These are phyloP conservation scores for Mus caroli DNA, from an alignment of 2,797 vertebrate genomes.

Conservation along the genomic window DNA sequence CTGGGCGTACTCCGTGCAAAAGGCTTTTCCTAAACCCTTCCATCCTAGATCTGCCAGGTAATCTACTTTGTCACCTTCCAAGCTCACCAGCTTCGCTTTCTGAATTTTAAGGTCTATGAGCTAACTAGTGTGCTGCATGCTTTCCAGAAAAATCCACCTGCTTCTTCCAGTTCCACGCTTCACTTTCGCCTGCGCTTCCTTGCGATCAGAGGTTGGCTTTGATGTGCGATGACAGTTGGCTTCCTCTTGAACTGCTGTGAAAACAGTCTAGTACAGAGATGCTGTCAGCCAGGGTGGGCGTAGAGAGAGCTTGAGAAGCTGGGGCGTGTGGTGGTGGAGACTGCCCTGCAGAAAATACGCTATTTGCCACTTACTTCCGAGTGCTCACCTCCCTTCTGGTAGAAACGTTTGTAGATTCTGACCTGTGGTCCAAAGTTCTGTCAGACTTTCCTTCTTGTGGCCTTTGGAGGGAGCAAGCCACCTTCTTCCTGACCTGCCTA, in stretches of 20 bases:
- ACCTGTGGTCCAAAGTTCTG: not conserved
- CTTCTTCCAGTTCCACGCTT: conserved; percentile 60
- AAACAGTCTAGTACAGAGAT: conserved; percentile 57
- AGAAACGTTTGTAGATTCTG: conserved; percentile 16
- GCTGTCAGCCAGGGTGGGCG: conserved; percentile 47
- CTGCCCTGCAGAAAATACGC: not conserved
- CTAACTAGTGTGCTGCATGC: conserved; percentile 62
- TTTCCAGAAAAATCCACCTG: conserved; percentile 53
- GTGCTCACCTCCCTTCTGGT: conserved; percentile 28
- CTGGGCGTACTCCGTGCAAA: not conserved
- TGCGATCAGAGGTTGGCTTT: conserved; percentile 63
- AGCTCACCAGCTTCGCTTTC: conserved; percentile 53
- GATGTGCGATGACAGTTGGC: conserved; percentile 52
- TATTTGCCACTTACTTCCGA: not conserved
- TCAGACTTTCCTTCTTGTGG: conserved; percentile 41
- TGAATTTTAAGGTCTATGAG: conserved; percentile 20
- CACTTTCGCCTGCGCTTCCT: conserved; percentile 51
- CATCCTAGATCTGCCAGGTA: conserved; percentile 32
- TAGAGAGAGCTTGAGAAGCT: conserved; percentile 6
- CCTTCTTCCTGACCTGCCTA: conserved; percentile 26
- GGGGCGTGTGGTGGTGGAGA: fast-evolving
- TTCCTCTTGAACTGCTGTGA: conserved; percentile 73
- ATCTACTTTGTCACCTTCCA: not conserved
- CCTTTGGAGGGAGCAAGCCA: conserved; percentile 26
- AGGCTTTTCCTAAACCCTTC: conserved; percentile 43